Conservation (phyloP, 2,888 invertebrate species). For the Cosmia pyralina region DNA sequence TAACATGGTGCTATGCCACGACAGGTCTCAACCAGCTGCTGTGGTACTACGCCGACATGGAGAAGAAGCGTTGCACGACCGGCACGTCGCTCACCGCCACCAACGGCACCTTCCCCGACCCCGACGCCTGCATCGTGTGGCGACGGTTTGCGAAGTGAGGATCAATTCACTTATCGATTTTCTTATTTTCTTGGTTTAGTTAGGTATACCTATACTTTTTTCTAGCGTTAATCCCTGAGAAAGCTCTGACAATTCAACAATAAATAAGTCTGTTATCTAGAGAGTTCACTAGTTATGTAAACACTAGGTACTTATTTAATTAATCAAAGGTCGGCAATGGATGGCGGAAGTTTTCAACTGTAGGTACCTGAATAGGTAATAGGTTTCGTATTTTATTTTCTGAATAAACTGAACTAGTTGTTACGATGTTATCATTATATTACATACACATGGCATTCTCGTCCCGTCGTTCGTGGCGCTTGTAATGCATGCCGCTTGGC, state of each 20-base stretch:
- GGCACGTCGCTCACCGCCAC: slow-evolving; percentile 84
- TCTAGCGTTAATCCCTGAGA: not conserved
- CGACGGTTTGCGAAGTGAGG: slow-evolving; percentile 96
- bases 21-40: slow-evolving; percentile 95
- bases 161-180: not conserved
- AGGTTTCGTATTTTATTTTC: not conserved
- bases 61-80: slow-evolving; percentile 94
- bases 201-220: too few relatives aligned
- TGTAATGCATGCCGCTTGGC: slow-evolving; percentile 50
- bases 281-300: not conserved
- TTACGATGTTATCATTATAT: slow-evolving; percentile 1
- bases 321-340: not conserved
- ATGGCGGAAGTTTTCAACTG: not conserved
- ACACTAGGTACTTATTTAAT: not conserved
- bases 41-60: slow-evolving; percentile 98
- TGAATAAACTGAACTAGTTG: not conserved
- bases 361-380: not conserved
- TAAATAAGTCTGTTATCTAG: not conserved
- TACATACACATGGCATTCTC: slow-evolving; percentile 9
- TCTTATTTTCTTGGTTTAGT: not conserved
- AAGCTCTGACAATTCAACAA: not conserved
- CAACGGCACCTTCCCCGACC: slow-evolving; percentile 89
- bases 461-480: slow-evolving; percentile 16
- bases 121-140: slow-evolving; percentile 96
- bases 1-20: not conserved